Base-by-base conservation (phyloP, 2,113 vertebrate genomes). In the Tursiops truncatus region DNA sequence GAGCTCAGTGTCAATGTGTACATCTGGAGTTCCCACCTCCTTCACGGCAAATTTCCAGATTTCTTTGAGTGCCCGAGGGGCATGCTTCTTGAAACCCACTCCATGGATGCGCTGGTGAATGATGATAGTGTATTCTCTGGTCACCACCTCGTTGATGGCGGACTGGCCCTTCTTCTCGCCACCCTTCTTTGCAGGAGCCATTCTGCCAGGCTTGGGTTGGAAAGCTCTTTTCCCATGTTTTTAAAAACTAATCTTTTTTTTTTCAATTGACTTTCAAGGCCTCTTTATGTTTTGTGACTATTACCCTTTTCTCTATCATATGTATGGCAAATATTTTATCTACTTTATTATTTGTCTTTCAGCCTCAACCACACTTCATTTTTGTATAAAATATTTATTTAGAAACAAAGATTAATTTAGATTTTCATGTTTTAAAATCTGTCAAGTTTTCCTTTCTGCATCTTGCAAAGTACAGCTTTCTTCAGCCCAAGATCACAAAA, bases 301-400 rank as follows among this genome's bases (percentile, higher is more conserved):
- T 84, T 84, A 50, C 20, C 38, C 25, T 83, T 91, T 77, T 81
- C 38, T 53, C 65, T 56, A 15, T 41, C 23, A 81, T 74, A 91
- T 79, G 25, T 47, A 79, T 50, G 36, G 65, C 11, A 95, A 80
- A 71, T 50, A 47, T 20, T 71, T 71, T 79, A 26, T 6, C 11
- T 65, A 89, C 20, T 93, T 89, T 71, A 77, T 73, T 33, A 94
- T 50, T 88, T 95, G 18, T 58, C 62, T 93, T 70, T 89, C 70
- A 89, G n/a, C 25, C 21, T 25, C 53, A 89, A 89, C 25, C 62
- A 77, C 14, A 36, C 6, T 95, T 68, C 8, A 26, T 84, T 84
- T 92, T 84, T 31, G 33, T 60, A 60, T n/a, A 96, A 96, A 70
- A 70, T 2, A 62, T 82, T 70, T 88, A 81, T 44, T 74, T 92